Conservation (phyloP, 2,113 vertebrate species). For the Dryoscopus gambensis region DNA sequence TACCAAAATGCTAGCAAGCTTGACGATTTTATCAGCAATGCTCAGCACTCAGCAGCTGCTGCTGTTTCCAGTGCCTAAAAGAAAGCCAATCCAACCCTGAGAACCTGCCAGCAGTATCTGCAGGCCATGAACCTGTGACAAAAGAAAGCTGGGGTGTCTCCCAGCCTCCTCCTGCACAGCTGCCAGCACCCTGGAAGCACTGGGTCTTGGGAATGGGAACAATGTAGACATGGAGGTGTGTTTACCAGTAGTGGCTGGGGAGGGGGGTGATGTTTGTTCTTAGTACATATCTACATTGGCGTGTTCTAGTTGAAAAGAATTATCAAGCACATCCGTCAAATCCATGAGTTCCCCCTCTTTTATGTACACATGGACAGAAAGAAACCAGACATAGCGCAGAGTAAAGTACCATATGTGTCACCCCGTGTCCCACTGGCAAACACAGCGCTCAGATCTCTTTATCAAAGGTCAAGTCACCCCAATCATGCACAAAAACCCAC, state of each 20-base stretch:
- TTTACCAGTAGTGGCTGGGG: background rate
- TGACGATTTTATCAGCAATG: background rate
- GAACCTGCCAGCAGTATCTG: background rate
- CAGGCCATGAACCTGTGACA: background rate
- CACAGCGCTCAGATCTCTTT: background rate
- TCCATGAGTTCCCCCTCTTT: background rate
- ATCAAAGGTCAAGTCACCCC: constrained; percentile 15
- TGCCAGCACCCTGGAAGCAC: background rate
- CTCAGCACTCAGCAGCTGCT: background rate
- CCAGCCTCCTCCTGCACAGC: background rate
- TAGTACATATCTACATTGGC: background rate
- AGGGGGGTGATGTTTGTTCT: background rate
- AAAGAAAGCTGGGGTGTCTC: background rate
- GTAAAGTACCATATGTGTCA: background rate
- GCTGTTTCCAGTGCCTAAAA: background rate
- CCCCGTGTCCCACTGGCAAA: background rate
- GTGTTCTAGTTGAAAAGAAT: background rate
- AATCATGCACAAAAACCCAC: background rate
- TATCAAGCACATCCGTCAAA: background rate
- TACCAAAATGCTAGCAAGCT: background rate
- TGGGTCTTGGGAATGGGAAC: background rate
- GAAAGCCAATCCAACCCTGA: background rate
- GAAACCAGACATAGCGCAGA: background rate
- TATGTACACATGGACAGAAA: background rate
- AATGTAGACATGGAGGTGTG: background rate